phyloP scores from a whole-genome alignment of 2,113 vertebrate genomes.

The Labrus mixtus region DNA sequence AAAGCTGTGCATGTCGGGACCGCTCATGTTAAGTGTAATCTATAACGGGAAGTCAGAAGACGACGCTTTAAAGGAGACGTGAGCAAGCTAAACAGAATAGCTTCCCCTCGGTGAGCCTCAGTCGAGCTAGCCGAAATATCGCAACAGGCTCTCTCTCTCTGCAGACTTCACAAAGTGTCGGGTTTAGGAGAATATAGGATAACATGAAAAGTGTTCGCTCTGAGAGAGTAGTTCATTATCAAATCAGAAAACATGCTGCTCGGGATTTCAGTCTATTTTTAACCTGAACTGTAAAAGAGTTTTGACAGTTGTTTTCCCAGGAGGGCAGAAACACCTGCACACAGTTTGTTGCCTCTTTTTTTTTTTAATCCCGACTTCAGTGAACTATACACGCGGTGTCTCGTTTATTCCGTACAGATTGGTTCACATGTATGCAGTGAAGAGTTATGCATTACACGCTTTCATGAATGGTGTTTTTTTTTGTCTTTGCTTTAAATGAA shows the following conservation, averaged over 20 bases:
- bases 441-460: no score
- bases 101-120: conserved; percentile 53
- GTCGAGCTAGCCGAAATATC: conserved; percentile 44
- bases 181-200: not conserved
- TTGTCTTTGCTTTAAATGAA: no score
- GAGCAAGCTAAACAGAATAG: conserved; percentile 33
- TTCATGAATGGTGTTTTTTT: no score
- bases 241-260: not conserved
- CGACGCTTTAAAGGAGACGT: not conserved
- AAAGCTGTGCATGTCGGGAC: not conserved
- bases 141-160: conserved; percentile 47
- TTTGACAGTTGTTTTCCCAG: conserved; percentile 69
- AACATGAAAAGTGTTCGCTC: not conserved
- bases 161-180: not conserved
- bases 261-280: not conserved
- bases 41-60: not conserved
- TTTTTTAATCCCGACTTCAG: not conserved
- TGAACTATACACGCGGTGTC: not conserved
- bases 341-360: not conserved
- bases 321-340: conserved; percentile 60
- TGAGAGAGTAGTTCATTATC: not conserved
- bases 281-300: not conserved
- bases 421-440: no score
- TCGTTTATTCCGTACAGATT: no score
- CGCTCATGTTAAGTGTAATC: not conserved